These are phyloP conservation scores for Colossoma macropomum DNA, from an alignment of 2,113 vertebrate genomes.

Conservation along the genomic window DNA sequence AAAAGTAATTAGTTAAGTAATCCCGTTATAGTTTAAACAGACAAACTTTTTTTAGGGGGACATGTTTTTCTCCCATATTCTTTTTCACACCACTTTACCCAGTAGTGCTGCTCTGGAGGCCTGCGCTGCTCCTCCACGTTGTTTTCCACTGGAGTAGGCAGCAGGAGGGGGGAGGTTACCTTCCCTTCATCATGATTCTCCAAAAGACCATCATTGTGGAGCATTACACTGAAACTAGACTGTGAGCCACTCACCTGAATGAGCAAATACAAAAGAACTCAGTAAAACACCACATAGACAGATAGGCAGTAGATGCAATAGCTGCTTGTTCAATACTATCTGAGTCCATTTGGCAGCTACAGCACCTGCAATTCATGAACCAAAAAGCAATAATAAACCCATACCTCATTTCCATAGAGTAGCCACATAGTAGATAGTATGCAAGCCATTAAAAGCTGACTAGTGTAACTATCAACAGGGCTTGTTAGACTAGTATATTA, in stretches of 20 bases:
- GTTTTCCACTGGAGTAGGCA: constrained; percentile 64
- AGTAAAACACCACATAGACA: background rate
- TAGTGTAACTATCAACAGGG: background rate
- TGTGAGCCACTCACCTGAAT: constrained; percentile 29
- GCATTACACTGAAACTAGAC: constrained; percentile 62
- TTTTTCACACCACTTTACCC: constrained; percentile 72
- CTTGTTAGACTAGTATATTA: background rate
- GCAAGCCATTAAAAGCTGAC: background rate
- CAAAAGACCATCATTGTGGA: constrained; percentile 40
- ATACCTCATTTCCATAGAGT: constrained; percentile 12
- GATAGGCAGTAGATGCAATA: background rate
- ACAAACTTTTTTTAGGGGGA: too few species aligned
- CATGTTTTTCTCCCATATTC: background rate
- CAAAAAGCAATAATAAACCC: background rate
- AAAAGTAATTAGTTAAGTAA: too few species aligned
- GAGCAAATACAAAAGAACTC: background rate
- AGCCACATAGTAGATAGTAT: background rate
- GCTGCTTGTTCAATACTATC: background rate
- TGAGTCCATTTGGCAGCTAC: background rate
- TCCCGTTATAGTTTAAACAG: too few species aligned
- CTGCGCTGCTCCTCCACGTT: background rate
- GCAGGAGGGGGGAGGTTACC: constrained; percentile 68
- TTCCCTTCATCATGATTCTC: constrained; percentile 46
- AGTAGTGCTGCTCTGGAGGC: constrained; percentile 59
- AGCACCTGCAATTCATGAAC: background rate